These are phyloP conservation scores for Coregonus clupeaformis DNA, from an alignment of 2,113 vertebrate genomes.

Conservation along the genomic window DNA sequence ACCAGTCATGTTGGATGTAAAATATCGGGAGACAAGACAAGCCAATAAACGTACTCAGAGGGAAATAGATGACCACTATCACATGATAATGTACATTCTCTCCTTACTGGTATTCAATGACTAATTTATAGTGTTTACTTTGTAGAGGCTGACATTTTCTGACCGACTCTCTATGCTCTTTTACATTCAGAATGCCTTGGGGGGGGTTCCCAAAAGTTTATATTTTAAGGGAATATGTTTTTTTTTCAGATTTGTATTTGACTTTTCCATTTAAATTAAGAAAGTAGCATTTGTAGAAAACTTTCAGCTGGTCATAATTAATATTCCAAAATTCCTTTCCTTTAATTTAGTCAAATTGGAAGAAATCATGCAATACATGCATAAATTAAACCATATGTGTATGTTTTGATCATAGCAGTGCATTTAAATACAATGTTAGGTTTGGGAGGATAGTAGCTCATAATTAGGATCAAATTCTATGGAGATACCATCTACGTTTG, in stretches of 20 bases:
- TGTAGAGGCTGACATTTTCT: no score
- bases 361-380: constrained; percentile 49
- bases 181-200: no score
- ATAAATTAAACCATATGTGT: constrained; percentile 57
- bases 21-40: constrained; percentile 19
- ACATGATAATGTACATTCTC: neutral
- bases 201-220: constrained; percentile 8
- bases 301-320: constrained; percentile 46
- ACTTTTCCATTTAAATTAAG: constrained; percentile 32
- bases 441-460: constrained; percentile 45
- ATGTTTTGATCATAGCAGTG: constrained; percentile 11
- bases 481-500: constrained; percentile 52
- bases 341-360: constrained; percentile 45
- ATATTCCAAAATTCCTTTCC: constrained; percentile 61
- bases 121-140: neutral
- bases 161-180: no score
- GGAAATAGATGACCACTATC: neutral
- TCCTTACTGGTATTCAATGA: neutral
- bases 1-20: constrained; percentile 19
- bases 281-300: constrained; percentile 35
- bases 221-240: constrained; percentile 28
- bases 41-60: neutral
- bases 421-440: constrained; percentile 50
- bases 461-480: constrained; percentile 63
- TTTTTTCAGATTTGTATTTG: constrained; percentile 27